Percentiles rank a stretch among this genome's conserved stretches.
Evolutionary conservation across 2,888 invertebrate genomes (phyloP).

Genomic region (Trissolcus japonicus): DNA sequence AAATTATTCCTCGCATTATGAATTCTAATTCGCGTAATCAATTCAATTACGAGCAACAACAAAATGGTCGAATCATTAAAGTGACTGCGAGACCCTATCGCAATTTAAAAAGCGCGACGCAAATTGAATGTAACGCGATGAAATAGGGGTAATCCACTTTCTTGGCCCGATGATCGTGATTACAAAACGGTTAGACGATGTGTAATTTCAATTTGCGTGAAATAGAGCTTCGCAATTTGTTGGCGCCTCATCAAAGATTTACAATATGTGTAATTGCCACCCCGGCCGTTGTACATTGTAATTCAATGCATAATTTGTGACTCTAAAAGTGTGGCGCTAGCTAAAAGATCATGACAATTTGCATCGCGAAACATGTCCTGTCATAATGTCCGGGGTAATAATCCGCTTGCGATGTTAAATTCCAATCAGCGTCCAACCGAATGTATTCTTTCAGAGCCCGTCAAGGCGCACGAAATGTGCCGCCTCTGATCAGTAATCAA

Average conservation of each 20-base stretch:
- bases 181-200: too few species aligned
- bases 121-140: not conserved
- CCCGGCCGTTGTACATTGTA: not conserved
- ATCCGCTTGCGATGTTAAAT: constrained; percentile 2
- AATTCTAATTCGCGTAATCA: constrained; percentile 16
- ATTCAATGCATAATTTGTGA: not conserved
- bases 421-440: not conserved
- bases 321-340: not conserved
- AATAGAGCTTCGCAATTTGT: constrained; percentile 3
- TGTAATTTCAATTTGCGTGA: constrained; percentile 3
- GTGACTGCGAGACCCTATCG: constrained; percentile 5
- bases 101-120: constrained; percentile 1
- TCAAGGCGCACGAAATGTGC: constrained; percentile 19
- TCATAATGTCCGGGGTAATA: constrained; percentile 9
- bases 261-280: not conserved
- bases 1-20: constrained; percentile 16
- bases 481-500: constrained; percentile 31
- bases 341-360: not conserved
- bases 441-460: not conserved
- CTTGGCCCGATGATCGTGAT: too few species aligned
- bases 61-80: constrained; percentile 10
- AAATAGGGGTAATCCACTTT: too few species aligned
- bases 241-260: too few species aligned
- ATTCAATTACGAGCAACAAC: constrained; percentile 16
- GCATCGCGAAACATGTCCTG: not conserved